Evolutionary conservation across 2,888 invertebrate species (phyloP).

Genomic region (Pinctada fucata): DNA sequence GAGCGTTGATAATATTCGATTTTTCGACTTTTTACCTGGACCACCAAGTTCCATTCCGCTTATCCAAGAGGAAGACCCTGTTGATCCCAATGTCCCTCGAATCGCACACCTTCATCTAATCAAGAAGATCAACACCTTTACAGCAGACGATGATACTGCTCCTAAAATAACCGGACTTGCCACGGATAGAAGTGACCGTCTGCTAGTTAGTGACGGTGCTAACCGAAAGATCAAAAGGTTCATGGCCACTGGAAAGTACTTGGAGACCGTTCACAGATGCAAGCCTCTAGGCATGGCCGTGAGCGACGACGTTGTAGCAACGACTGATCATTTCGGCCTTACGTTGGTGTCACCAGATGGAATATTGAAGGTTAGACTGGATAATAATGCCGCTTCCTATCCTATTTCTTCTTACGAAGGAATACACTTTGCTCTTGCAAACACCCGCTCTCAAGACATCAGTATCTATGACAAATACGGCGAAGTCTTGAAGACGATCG

Average conservation of each 20-base stretch:
- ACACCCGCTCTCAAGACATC: constrained; percentile 42
- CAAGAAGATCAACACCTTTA: constrained; percentile 43
- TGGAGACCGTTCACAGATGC: constrained; percentile 42
- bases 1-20: constrained; percentile 46
- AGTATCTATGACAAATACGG: constrained; percentile 49
- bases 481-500: constrained; percentile 28
- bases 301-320: constrained; percentile 44
- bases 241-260: constrained; percentile 41
- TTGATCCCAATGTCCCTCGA: constrained; percentile 44
- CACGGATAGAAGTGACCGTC: constrained; percentile 36
- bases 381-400: constrained; percentile 47
- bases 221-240: constrained; percentile 53
- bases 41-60: constrained; percentile 9
- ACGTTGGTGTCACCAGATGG: constrained; percentile 46
- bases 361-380: constrained; percentile 49
- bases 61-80: constrained; percentile 38
- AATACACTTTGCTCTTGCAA: constrained; percentile 46
- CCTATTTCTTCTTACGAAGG: constrained; percentile 45
- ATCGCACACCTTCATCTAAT: constrained; percentile 47
- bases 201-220: constrained; percentile 49
- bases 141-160: constrained; percentile 45
- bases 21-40: constrained; percentile 47
- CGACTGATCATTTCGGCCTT: constrained; percentile 49
- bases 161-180: constrained; percentile 51
- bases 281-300: constrained; percentile 47